Percentiles rank a stretch among this genome's conserved stretches.
Evolutionary conservation across 2,888 invertebrate species (phyloP).

Genomic region (Hesperia comma): DNA sequence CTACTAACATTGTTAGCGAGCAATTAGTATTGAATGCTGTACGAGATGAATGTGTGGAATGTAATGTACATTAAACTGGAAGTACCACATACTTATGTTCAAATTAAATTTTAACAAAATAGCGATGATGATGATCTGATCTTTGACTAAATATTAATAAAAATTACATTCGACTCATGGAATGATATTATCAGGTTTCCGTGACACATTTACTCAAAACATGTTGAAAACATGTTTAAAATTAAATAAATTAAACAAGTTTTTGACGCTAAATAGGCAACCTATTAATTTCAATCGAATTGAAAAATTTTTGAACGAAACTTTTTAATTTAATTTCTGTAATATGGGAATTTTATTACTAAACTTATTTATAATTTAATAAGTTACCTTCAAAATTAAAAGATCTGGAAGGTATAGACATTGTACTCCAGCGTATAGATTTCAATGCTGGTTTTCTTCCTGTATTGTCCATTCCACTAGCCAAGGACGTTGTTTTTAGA

Average conservation of each 20-base stretch:
- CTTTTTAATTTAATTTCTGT: no score
- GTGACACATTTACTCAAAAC: no score
- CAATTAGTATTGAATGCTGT: slow-evolving; percentile 47
- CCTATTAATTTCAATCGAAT: no score
- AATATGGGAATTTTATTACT: not conserved
- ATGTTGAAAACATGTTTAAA: no score
- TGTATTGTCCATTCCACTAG: slow-evolving; percentile 46
- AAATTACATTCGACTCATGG: no score
- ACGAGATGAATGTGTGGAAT: slow-evolving; percentile 34
- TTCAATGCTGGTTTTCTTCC: slow-evolving; percentile 54
- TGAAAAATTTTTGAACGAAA: no score
- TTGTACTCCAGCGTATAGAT: slow-evolving; percentile 65
- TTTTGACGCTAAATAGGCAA: no score
- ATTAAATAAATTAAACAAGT: no score
- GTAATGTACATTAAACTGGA: slow-evolving; percentile 17
- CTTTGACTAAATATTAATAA: no score
- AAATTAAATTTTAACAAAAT: not conserved
- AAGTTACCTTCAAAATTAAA: slow-evolving; percentile 53
- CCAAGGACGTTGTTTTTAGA: slow-evolving; percentile 55
- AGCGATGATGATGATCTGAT: no score
- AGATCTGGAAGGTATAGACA: slow-evolving; percentile 56
- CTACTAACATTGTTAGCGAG: slow-evolving; percentile 51
- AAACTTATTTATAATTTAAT: slow-evolving; percentile 15
- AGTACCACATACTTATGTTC: not conserved
- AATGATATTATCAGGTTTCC: no score